phyloP scores from a whole-genome alignment of 2,797 vertebrate genomes.

The Notoglanidium macrostoma region DNA sequence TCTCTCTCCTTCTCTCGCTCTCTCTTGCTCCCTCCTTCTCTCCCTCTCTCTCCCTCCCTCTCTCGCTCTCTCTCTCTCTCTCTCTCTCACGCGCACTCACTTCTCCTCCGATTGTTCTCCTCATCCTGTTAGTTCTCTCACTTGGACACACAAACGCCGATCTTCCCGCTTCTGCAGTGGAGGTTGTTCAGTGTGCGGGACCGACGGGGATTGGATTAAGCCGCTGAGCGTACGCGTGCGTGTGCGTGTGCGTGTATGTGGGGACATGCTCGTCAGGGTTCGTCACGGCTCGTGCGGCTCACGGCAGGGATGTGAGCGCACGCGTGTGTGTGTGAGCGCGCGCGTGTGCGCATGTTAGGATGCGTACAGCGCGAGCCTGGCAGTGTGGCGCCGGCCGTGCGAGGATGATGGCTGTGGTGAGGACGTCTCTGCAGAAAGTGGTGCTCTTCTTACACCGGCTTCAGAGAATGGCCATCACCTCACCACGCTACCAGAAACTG shows the following conservation, averaged over 20 bases:
- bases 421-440: conserved; percentile 99
- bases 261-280: conserved; percentile 47
- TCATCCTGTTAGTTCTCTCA: conserved; percentile 12
- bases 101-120: conserved; percentile 10
- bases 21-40: too few species aligned
- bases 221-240: neutral
- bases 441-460: conserved; percentile 98
- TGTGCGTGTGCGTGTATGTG: conserved; percentile 2
- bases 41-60: too few species aligned
- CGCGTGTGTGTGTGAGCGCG: conserved; percentile 37
- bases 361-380: conserved; percentile 71
- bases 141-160: neutral
- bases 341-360: conserved; percentile 58
- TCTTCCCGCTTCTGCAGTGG: conserved; percentile 12
- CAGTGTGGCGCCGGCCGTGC: conserved; percentile 79
- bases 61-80: neutral
- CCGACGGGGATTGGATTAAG: conserved; percentile 10
- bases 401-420: conserved; percentile 99
- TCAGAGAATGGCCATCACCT: conserved; percentile 99
- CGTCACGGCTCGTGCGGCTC: conserved; percentile 39
- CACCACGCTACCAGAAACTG: conserved; percentile 98
- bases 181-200: neutral
- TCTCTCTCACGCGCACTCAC: neutral
- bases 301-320: conserved; percentile 41
- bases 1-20: too few species aligned